A percentile compares a stretch with the other conserved stretches of the same genome.
Evolutionary conservation across 1,140 invertebrate species (phyloP).

Genomic region (Drosophila kanapiae): DNA sequence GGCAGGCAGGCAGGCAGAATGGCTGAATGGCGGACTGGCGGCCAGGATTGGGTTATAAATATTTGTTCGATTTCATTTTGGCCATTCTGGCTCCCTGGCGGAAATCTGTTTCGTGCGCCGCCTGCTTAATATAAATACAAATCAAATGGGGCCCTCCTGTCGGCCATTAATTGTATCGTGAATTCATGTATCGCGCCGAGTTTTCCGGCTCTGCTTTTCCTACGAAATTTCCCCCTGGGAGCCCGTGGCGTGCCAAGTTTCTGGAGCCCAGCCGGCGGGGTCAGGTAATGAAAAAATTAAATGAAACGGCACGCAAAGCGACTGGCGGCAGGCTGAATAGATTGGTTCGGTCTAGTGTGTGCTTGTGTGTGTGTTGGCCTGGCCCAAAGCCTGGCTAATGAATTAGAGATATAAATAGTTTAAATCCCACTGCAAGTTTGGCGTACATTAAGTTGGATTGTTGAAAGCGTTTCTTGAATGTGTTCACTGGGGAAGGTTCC

Average conservation of each 20-base stretch:
- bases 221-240: conserved; percentile 16
- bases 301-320: conserved; percentile 68
- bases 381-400: conserved; percentile 33
- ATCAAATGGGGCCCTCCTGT: conserved; percentile 62
- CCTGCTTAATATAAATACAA: conserved; percentile 68
- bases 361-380: background rate
- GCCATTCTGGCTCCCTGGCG: conserved; percentile 29
- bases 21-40: background rate
- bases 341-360: conserved; percentile 1
- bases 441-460: background rate
- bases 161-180: conserved; percentile 72
- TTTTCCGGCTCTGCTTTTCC: conserved; percentile 15
- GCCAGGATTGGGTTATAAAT: conserved; percentile 68
- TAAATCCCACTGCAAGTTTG: background rate
- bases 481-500: background rate
- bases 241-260: conserved; percentile 61
- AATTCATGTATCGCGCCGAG: conserved; percentile 46
- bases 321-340: conserved; percentile 8
- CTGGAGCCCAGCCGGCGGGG: conserved; percentile 39
- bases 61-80: conserved; percentile 76
- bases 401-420: conserved; percentile 49
- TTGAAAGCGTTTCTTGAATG: background rate
- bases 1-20: conserved; percentile 9
- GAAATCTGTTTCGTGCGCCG: conserved; percentile 62
- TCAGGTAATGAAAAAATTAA: conserved; percentile 74